Evolutionary conservation across 2,113 vertebrate species (phyloP).

Genomic region (Damaliscus lunatus): DNA sequence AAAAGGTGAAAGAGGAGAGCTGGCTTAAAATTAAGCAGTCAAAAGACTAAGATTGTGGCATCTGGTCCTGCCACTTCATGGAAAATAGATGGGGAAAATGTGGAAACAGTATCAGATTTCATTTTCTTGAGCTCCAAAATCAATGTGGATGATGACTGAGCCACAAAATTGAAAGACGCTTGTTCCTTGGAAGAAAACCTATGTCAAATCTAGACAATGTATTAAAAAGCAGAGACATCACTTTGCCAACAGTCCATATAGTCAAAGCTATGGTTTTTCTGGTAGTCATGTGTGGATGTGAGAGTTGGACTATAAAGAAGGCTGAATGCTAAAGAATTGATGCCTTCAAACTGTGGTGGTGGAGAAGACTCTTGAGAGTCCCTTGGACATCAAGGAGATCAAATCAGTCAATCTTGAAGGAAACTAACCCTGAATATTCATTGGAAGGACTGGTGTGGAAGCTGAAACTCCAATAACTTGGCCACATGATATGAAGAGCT

Average conservation of each 20-base stretch:
- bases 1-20: background rate
- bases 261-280: background rate
- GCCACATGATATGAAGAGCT: background rate
- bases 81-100: background rate
- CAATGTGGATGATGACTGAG: background rate
- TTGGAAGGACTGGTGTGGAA: background rate
- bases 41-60: background rate
- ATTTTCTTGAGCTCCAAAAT: background rate
- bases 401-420: background rate
- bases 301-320: background rate
- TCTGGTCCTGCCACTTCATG: background rate
- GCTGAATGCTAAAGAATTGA: background rate
- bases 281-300: background rate
- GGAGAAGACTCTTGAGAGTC: background rate
- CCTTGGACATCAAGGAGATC: background rate
- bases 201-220: background rate
- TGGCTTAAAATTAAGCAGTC: background rate
- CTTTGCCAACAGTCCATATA: fast-evolving
- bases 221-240: background rate
- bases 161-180: background rate
- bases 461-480: background rate
- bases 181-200: background rate
- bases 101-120: background rate
- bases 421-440: background rate
- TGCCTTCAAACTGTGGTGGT: background rate